A percentile compares a stretch with the other conserved stretches of the same genome.
These are phyloP conservation scores for Aleiodes alternator DNA, from an alignment of 2,888 invertebrate genomes.

Conservation along the genomic window DNA sequence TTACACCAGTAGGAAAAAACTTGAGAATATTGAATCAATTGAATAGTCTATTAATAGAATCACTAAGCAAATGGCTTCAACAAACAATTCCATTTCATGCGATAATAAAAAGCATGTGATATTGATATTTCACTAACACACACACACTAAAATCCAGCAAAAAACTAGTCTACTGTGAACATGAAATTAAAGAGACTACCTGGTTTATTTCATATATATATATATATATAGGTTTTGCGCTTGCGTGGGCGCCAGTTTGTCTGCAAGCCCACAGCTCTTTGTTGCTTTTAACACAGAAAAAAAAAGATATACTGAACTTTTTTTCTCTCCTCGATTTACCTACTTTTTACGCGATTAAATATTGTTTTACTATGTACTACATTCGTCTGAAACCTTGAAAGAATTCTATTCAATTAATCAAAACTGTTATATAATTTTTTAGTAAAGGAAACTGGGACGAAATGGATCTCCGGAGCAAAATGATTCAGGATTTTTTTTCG, in stretches of 20 bases:
- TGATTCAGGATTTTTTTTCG: too few relatives aligned
- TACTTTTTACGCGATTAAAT: conserved; percentile 44
- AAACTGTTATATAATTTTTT: neutral
- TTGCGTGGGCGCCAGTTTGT: conserved; percentile 68
- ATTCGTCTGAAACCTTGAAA: neutral
- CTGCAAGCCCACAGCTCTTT: conserved; percentile 57
- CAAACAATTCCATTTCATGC: conserved; percentile 4
- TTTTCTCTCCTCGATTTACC: conserved; percentile 37
- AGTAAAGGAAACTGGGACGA: too few relatives aligned
- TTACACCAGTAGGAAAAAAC: neutral
- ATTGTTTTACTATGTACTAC: neutral
- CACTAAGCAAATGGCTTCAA: neutral
- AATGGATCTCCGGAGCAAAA: too few relatives aligned
- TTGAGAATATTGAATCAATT: neutral
- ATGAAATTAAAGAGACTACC: conserved; percentile 39
- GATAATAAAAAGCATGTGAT: conserved; percentile 15
- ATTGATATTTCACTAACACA: conserved; percentile 12
- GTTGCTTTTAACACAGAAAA: conserved; percentile 38
- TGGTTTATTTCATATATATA: too few relatives aligned
- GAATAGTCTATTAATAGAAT: neutral
- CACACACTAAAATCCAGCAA: neutral
- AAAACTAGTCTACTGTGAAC: conserved; percentile 5
- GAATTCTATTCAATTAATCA: conserved; percentile 5
- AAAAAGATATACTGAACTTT: too few relatives aligned
- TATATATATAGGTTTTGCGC: conserved; percentile 50